Base-by-base conservation (phyloP, 2,113 vertebrate species). In the Colaptes auratus region DNA sequence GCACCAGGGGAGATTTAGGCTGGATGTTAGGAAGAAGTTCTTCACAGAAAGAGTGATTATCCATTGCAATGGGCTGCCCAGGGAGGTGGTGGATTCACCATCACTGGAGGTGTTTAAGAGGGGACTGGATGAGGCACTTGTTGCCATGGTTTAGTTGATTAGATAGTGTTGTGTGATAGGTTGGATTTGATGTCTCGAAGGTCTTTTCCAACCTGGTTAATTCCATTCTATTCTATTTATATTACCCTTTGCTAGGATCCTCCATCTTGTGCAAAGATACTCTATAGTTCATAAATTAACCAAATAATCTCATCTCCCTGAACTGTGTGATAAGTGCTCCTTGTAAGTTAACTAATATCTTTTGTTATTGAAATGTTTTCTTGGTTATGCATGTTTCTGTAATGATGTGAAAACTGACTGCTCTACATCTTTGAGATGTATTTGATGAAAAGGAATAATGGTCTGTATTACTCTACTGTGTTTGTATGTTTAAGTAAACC, bases 281-380 rank as follows among this genome's bases (percentile, higher is more conserved):
- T 56, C 86, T 8, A 27, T 9, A 27, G 3, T 39, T 0, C 8
- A 16, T 44, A 44, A 33, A 36, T 2, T 2, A 59, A 23, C 30
- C 9, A 66, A 13, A 35, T 63, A 58, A 70, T 25, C 11, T 19
- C 7, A 74, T 66, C 24, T 2, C 1, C 7, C 3, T 17, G 56
- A 81, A 35, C 9, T 61, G 7, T 33, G 12, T 28, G 2, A 21
- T 70, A 48, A 36, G 7, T 53, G 14, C 1, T 67, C 10, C 16
- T 58, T 67, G 10, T 67, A 58, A 72, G 4, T 48, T 63, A 88
- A 52, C 28, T 52, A 39, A 8, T 55, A 52, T 15, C 14, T 66
- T 63, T 46, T 48, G 17, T 9, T 77, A 5, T 17, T 7, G 1
- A 58, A 53, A 73, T 1, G 0, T 1, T 33, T 75, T 39, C 27